Conservation (phyloP, 2,797 vertebrate species). For the Pelochelys cantorii region DNA sequence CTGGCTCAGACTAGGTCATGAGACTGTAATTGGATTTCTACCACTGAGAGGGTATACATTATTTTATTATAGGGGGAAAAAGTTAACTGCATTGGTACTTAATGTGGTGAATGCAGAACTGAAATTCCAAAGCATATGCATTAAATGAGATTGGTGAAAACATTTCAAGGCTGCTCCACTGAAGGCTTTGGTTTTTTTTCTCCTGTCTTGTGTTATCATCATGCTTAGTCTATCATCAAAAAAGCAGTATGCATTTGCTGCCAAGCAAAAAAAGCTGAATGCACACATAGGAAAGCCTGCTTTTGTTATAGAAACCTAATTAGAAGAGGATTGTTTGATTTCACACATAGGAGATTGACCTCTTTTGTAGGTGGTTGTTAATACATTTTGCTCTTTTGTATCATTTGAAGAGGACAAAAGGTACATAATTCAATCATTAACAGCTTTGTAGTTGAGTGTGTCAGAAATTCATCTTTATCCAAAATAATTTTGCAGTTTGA, state of each 20-base stretch:
- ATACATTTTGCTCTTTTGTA: neutral
- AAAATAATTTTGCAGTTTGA: neutral
- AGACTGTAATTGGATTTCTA: neutral
- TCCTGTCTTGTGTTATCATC: neutral
- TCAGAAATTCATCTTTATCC: neutral
- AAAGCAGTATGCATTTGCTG: constrained; percentile 33
- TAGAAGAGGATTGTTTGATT: neutral
- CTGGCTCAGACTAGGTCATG: no score
- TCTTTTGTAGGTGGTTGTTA: neutral
- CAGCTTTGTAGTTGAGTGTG: neutral
- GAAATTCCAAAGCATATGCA: neutral
- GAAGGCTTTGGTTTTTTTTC: neutral
- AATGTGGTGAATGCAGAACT: neutral
- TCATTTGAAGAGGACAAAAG: neutral
- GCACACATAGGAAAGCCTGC: neutral
- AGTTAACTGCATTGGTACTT: neutral
- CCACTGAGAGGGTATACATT: neutral
- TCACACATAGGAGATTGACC: neutral
- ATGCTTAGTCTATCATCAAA: neutral
- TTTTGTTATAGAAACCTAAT: constrained; percentile 26
- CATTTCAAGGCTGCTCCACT: neutral
- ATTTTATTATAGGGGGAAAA: neutral
- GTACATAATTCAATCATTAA: neutral
- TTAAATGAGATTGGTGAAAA: neutral
- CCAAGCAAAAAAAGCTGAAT: constrained; percentile 18